Evolutionary conservation across 2,888 invertebrate species (phyloP).

Genomic region (Torymus tubicola): DNA sequence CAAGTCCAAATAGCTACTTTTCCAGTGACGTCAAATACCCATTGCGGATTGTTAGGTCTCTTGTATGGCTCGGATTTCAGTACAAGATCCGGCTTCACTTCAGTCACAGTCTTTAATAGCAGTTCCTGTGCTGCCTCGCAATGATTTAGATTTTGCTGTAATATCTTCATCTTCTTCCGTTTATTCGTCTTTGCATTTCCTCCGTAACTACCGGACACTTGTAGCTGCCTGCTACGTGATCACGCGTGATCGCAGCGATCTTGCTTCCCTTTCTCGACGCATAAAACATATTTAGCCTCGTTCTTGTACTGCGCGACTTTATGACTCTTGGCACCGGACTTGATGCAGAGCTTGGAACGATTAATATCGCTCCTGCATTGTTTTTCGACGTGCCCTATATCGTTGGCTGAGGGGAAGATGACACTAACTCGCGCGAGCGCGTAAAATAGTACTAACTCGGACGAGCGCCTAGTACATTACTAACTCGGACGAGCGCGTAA

Average conservation of each 20-base stretch:
- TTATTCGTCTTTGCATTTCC: background rate
- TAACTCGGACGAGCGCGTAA: too few species aligned
- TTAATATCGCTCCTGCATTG: background rate
- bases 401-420: too few species aligned
- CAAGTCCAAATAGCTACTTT: slow-evolving; percentile 64
- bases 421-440: too few species aligned
- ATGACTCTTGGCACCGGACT: background rate
- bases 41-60: slow-evolving; percentile 70
- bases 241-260: background rate
- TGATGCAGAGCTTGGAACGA: background rate
- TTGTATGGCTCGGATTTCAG: background rate
- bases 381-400: background rate
- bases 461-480: too few species aligned
- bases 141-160: background rate
- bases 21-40: slow-evolving; percentile 1
- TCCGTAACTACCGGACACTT: background rate
- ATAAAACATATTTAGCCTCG: background rate
- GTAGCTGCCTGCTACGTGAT: background rate
- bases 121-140: background rate
- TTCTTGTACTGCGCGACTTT: background rate
- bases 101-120: background rate
- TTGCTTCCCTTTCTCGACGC: background rate
- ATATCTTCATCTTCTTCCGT: background rate
- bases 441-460: too few species aligned
- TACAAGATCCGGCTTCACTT: background rate